Base-by-base conservation (phyloP, 2,113 vertebrate species). In the Zosterops pallidus region DNA sequence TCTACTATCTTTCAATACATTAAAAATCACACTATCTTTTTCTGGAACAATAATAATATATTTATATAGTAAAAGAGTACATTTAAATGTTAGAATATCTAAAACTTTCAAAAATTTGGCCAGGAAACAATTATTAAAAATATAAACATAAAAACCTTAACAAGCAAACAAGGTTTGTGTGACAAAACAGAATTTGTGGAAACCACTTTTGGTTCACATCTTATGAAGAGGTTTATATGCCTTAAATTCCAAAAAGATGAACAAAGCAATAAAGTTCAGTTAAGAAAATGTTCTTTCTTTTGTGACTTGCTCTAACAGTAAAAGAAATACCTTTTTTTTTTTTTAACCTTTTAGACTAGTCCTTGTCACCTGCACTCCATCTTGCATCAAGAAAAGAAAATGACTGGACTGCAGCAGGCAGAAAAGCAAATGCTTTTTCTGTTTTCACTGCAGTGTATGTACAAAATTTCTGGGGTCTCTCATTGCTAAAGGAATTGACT, bases 1-100 rank as follows among this genome's bases (percentile, higher is more conserved):
- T 11, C 12, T 77, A 4, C 35, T 82, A 50, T 23, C 33, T 75
- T 26, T 86, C 55, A 93, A 41, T 70, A 64, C 3, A 39, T 52
- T 65, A 67, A 79, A 82, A 82, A 80, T 39, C 29, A 42, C 12
- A 24, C 8, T 5, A 25, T 46, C 22, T 50, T 59, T 89, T 92
- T 77, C 42, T 55, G 67, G 16, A 76, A 46, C 5, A 68, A 42
- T 14, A 69, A 31, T 35, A 5, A 63, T 1, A 53, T 16, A 59
- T 1, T 12, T 26, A 28, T 11, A 24, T 2, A 42, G 3, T 1
- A 1, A 44, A 92, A 71, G 2, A 74, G 3, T 42, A 26, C 39
- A 52, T 4, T 33, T 84, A 6, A 10, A 26, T 13, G 1, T 9
- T 46, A 28, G 7, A 37, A 42, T 42, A 60, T 41, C 67, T 76